These are phyloP conservation scores for Drosophila pruinosa DNA, from an alignment of 1,140 invertebrate genomes.

Conservation along the genomic window DNA sequence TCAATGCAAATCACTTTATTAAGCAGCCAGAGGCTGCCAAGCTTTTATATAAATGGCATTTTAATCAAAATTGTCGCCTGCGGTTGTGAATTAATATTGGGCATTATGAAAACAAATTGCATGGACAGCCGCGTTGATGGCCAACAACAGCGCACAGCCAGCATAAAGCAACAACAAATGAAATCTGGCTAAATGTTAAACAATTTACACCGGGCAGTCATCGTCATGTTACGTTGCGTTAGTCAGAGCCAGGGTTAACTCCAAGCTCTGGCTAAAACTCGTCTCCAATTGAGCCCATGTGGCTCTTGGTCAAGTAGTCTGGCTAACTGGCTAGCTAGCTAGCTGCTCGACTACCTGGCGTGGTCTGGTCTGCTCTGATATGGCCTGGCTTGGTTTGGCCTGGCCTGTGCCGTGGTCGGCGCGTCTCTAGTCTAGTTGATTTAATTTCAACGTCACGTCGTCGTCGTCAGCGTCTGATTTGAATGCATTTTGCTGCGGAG, in stretches of 20 bases:
- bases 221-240: constrained; percentile 41
- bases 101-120: constrained; percentile 67
- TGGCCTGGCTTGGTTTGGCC: constrained; percentile 24
- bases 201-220: constrained; percentile 63
- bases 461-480: constrained; percentile 56
- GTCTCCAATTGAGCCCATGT: constrained; percentile 22
- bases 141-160: constrained; percentile 21
- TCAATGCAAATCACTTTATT: constrained; percentile 58
- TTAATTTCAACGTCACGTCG: constrained; percentile 81
- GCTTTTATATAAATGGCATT: constrained; percentile 69
- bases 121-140: constrained; percentile 54
- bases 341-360: neutral
- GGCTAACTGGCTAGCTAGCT: constrained; percentile 15
- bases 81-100: constrained; percentile 60
- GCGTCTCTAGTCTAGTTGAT: constrained; percentile 75
- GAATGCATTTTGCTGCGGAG: constrained; percentile 54
- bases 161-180: constrained; percentile 50
- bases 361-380: neutral
- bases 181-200: constrained; percentile 76
- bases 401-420: constrained; percentile 24
- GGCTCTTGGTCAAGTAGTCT: constrained; percentile 58
- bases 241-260: constrained; percentile 59
- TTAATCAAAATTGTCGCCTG: constrained; percentile 78
- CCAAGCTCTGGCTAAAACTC: constrained; percentile 27
- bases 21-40: constrained; percentile 2